A percentile compares a stretch with the other conserved stretches of the same genome.
phyloP scores from a whole-genome alignment of 2,797 vertebrate species.

The Petrocephalus schoutedeni region DNA sequence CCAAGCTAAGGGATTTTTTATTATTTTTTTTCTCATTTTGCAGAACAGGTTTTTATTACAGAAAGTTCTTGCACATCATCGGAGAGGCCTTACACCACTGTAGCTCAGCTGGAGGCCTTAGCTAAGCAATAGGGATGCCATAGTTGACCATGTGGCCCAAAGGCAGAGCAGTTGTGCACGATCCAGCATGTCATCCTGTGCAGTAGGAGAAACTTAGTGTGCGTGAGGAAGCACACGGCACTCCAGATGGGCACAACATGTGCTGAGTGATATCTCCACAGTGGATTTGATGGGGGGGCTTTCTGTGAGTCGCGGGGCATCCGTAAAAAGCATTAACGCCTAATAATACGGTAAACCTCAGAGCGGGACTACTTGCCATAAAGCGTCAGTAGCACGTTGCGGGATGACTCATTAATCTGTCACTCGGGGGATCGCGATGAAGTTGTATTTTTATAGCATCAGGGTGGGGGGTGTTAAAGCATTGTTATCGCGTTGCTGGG shows the following conservation, averaged over 20 bases:
- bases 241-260: background rate
- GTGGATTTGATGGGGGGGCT: background rate
- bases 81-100: background rate
- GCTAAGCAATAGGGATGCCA: background rate
- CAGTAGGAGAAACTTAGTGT: background rate
- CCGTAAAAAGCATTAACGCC: background rate
- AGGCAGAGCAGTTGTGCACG: background rate
- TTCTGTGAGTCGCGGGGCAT: background rate
- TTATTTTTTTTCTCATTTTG: background rate
- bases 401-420: constrained; percentile 5
- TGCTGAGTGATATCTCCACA: background rate
- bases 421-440: background rate
- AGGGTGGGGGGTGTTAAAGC: background rate
- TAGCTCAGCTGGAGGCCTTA: background rate
- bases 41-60: constrained; percentile 2
- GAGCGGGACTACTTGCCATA: background rate
- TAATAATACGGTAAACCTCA: background rate
- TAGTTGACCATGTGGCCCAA: background rate
- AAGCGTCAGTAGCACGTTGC: background rate
- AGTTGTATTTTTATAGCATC: background rate
- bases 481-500: background rate
- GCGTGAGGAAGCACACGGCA: background rate
- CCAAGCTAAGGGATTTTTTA: constrained; percentile 18
- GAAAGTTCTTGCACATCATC: background rate
- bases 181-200: background rate